Conservation (phyloP, 1,140 invertebrate genomes). For the Tetragonula clypearis region DNA sequence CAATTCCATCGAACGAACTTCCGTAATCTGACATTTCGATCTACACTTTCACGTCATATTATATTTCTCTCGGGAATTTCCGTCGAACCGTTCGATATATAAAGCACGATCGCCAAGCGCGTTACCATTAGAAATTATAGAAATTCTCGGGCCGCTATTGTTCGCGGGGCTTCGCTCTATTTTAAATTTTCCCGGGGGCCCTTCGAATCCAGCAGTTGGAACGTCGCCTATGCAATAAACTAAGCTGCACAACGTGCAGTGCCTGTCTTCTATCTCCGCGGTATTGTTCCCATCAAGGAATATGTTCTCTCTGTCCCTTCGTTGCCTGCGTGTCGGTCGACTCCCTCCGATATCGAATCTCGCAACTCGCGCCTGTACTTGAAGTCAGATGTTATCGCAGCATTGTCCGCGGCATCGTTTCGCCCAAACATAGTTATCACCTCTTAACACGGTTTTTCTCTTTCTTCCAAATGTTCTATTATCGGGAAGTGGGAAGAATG, state of each 20-base stretch:
- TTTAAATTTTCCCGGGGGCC: conserved; percentile 12
- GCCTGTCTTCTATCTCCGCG: conserved; percentile 34
- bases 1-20: not conserved
- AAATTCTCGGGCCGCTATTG: not conserved
- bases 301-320: conserved; percentile 35
- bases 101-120: not conserved
- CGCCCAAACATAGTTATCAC: conserved; percentile 35
- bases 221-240: conserved; percentile 13
- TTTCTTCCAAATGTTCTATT: not conserved
- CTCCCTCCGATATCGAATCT: conserved; percentile 24
- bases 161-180: conserved; percentile 13
- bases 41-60: not conserved
- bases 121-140: conserved; percentile 7
- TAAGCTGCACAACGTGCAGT: not conserved
- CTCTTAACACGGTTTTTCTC: not conserved
- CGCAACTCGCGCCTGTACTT: not conserved
- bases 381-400: conserved; percentile 28
- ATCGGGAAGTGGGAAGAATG: not conserved
- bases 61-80: not conserved
- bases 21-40: not conserved
- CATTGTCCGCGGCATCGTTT: conserved; percentile 40
- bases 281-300: conserved; percentile 43
- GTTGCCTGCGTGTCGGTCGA: conserved; percentile 24
- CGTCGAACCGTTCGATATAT: not conserved
- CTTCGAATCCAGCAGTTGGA: not conserved